Evolutionary conservation across 2,113 vertebrate species (phyloP), one percentile per base, ranked within the genome.

Genomic region (Leptobrachium leishanense): DNA sequence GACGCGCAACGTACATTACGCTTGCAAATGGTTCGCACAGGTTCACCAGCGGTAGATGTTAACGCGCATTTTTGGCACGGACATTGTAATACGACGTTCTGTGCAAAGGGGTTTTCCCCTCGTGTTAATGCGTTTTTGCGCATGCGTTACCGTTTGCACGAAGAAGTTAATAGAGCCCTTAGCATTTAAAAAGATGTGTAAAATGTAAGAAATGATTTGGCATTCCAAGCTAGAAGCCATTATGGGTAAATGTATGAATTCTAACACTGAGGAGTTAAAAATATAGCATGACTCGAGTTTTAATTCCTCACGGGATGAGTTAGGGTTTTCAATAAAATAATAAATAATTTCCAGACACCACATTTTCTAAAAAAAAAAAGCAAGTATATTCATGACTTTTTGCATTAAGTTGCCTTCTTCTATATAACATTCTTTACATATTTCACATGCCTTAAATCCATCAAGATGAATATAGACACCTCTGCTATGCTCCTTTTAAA

Each of bases 311-410:
- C 68, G n/a, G 50, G 43, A 70, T 75, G 31, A 40, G 44, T 66
- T 66, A 43, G 66, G 20, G 31, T 15, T 59, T 72, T 72, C 3
- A 72, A 57, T 72, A 57, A 59, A 59, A 72, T 40, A 57, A 15
- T 70, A 70, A 69, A 77, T 41, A 57, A 7, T 77, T 57, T 46
- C 42, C 4, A 69, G 68, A 42, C 54, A 70, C 55, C 43, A 63
- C 54, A 59, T 73, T 67, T 79, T 79, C 39, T 73, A 46, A 70
- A 44, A 67, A 40, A 44, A 67, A 40, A 79, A 73, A 79, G 53
- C 77, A 79, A 67, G 77, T 79, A 54, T 79, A 74, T 79, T 79
- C 77, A 74, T 67, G 77, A 79, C 70, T 67, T 79, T 79, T 55
- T 79, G 63, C 63, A 74, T 79, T 73, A 79, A 74, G 77, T 57